Base-by-base conservation (phyloP, 2,888 invertebrate genomes). In the Teinopalpus imperialis region DNA sequence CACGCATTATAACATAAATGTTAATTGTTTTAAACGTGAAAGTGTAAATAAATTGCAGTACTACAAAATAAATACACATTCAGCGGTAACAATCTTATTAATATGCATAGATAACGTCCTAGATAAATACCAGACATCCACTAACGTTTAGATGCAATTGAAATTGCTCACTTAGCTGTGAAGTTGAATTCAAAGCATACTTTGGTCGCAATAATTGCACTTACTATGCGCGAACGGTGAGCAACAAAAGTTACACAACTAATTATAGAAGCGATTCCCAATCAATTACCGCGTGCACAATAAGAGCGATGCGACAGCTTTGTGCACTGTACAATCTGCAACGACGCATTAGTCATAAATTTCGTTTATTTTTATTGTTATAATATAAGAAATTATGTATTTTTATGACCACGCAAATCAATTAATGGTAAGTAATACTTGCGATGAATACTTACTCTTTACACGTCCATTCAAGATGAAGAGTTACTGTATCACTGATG, bases 251-350 rank as follows among this genome's bases (percentile, higher is more conserved):
- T 87, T 81, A 80, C 66, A 80, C 81, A 74, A 81, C 87, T 88
- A 88, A 88, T 87, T 88, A 88, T 88, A 88, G 88, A 85, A 83
- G 81, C n/a, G 85, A 85, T 83, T 85, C 81, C 85, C 85, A 88
- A 88, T 88, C 88, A 87, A 88, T 88, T 88, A 88, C 80, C 72
- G 73, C 59, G 66, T 64, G 64, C 58, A 64, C 69, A 81, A 87
- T 71, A 80, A 80, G 66, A 81, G 65, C 53, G 65, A 53, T 43
- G 59, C 64, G 54, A 39, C 43, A 61, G 67, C 76, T 79, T 77
- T 70, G 69, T 36, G 81, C n/a, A 24, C 36, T 23, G 36, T 30
- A 24, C 18, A 29, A 18, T 27, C 8, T 4, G 18, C 16, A 16
- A 16, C n/a, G 16, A 16, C 4, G 4, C 16, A 16, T 16, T 16